Conservation (phyloP, 2,113 vertebrate genomes). For the Plestiodon gilberti region DNA sequence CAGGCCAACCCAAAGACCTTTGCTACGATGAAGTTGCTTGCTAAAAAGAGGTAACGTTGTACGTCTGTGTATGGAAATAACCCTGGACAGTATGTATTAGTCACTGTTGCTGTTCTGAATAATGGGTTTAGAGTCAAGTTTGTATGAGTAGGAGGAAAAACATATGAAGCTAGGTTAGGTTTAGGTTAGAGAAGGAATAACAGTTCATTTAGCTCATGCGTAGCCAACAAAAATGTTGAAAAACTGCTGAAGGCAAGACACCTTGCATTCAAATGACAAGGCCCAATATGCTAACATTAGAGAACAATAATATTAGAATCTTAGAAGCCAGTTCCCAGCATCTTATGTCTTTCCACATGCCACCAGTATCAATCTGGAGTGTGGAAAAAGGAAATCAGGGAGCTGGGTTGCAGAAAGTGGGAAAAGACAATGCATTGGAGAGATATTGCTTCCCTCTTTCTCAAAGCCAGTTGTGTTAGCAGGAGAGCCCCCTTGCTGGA, state of each 20-base stretch:
- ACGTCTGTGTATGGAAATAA: not conserved
- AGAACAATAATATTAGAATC: constrained; percentile 9
- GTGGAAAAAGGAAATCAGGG: not conserved
- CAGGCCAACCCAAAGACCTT: not conserved
- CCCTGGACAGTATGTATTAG: no score
- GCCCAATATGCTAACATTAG: constrained; percentile 14
- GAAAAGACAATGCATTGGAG: not conserved
- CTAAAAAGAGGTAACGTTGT: not conserved
- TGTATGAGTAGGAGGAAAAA: not conserved
- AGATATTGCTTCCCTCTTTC: no score
- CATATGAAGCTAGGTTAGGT: not conserved
- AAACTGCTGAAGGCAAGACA: constrained; percentile 9
- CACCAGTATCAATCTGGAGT: not conserved
- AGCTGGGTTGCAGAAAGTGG: not conserved
- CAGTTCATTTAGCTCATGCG: not conserved
- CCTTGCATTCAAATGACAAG: constrained; percentile 39
- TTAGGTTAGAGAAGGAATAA: constrained; percentile 4
- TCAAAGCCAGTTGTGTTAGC: not conserved
- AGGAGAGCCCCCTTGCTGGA: not conserved
- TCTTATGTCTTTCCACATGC: not conserved
- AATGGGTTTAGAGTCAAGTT: not conserved
- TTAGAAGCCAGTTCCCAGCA: not conserved
- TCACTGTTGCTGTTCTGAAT: not conserved
- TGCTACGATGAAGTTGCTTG: not conserved
- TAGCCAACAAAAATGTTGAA: not conserved